Base-by-base conservation (phyloP, 2,797 vertebrate species). In the Setipinna tenuifilis region DNA sequence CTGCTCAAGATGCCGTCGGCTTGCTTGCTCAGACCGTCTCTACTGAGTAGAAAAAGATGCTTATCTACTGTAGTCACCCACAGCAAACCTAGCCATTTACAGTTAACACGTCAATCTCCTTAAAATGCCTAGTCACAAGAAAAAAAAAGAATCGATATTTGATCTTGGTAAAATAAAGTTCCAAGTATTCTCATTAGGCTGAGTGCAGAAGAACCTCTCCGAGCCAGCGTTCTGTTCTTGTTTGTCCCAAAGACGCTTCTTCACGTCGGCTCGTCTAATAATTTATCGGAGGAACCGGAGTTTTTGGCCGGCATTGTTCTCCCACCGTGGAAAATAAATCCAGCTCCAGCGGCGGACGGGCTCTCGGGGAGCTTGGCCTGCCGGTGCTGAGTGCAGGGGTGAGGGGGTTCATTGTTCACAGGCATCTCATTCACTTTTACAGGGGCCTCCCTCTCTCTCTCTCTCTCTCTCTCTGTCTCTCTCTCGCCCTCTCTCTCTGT, bases 341-440 rank as follows among this genome's bases (percentile, higher is more conserved):
- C 85, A 68, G 86, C 31, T 88, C 82, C 86, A 61, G 82, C 81
- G 25, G 50, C 50, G 50, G 50, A 10, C 80, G 19, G 87, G 82
- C 90, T 89, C 81, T 85, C 83, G 86, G 89, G 90, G 89, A 91
- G 90, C 87, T 91, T 86, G 88, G 85, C 84, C 31, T 80, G 85
- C 83, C 31, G 78, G 48, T 84, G 85, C 83, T 87, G 54, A 83
- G 80, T 86, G 59, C 81, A 89, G 88, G 84, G 89, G 88, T 90
- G 89, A 90, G 82, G 0, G 88, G 88, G 90, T 91, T 91, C 86
- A 90, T 88, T 91, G 90, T 92, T 91, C 88, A 87, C 82, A 58
- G 85, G 86, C 84, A 85, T 87, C 89, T 86, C 87, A 85, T 90
- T 89, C 85, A 87, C 87, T 68, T 88, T 88, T 89, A 87, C 87